Evolutionary conservation across 92 coral and sea anemone genomes (phyloP).

Genomic region (Siderastrea radians): DNA sequence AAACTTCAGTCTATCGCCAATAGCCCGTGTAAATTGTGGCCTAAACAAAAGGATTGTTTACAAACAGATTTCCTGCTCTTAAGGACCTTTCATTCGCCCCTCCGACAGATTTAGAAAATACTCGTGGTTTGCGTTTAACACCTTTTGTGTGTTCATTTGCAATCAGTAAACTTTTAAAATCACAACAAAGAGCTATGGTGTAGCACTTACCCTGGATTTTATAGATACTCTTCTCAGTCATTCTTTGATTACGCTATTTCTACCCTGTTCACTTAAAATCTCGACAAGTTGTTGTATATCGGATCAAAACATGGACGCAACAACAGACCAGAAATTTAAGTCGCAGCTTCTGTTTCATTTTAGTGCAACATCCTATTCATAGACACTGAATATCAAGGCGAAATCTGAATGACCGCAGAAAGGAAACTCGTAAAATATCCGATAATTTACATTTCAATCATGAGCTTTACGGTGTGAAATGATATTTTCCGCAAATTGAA

Average conservation of each 20-base stretch:
- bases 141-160: neutral
- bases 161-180: neutral
- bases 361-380: neutral
- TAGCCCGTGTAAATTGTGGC: constrained; percentile 36
- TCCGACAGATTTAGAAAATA: neutral
- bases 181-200: too few species aligned
- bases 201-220: neutral
- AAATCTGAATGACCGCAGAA: neutral
- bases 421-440: neutral
- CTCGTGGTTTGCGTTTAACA: neutral
- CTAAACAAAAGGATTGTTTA: constrained; percentile 42
- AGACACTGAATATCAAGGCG: too few species aligned
- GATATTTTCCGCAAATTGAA: constrained; percentile 30
- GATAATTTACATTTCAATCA: neutral
- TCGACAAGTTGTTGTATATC: neutral
- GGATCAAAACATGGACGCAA: neutral
- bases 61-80: constrained; percentile 38
- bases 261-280: neutral
- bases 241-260: neutral
- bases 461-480: neutral
- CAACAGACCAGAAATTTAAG: neutral
- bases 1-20: constrained; percentile 37
- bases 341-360: neutral
- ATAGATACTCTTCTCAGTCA: neutral
- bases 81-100: constrained; percentile 9